Conservation (phyloP, 64 coral and sea anemone species). For the Acropora yongei region DNA sequence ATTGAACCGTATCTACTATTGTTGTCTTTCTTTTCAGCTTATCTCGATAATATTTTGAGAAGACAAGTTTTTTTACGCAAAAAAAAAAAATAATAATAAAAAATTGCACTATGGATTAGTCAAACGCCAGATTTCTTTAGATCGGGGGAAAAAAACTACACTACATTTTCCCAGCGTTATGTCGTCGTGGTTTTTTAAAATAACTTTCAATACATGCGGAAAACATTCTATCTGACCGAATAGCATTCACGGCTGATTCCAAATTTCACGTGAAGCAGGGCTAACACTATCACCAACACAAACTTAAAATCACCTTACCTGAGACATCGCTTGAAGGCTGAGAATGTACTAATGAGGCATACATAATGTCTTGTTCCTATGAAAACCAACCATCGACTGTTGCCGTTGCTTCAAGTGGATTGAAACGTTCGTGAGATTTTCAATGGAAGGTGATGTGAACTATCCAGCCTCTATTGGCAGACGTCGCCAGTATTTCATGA, state of each 20-base stretch:
- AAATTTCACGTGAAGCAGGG: neutral
- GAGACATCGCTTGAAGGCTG: neutral
- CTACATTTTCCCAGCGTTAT: too few species aligned
- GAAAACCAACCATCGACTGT: neutral
- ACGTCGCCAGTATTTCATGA: neutral
- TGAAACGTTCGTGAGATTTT: neutral
- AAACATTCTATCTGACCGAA: neutral
- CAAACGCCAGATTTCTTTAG: too few species aligned
- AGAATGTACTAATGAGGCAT: slow-evolving; percentile 18
- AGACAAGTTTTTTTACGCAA: too few species aligned
- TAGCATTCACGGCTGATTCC: neutral
- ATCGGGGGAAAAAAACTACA: too few species aligned
- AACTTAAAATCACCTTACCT: slow-evolving; percentile 2
- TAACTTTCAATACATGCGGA: too few species aligned
- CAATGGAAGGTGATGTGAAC: neutral
- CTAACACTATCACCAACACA: neutral
- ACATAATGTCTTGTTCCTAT: neutral
- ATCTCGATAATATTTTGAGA: too few species aligned
- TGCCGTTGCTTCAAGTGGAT: neutral
- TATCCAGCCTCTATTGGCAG: neutral
- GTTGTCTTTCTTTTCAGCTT: too few species aligned
- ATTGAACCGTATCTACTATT: too few species aligned
- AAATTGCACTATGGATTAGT: too few species aligned
- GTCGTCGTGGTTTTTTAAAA: too few species aligned
- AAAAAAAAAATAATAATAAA: too few species aligned